A percentile compares a stretch with the other conserved stretches of the same genome.
phyloP scores from a whole-genome alignment of 2,888 invertebrate genomes.

The Dicranocentrus wangi region DNA sequence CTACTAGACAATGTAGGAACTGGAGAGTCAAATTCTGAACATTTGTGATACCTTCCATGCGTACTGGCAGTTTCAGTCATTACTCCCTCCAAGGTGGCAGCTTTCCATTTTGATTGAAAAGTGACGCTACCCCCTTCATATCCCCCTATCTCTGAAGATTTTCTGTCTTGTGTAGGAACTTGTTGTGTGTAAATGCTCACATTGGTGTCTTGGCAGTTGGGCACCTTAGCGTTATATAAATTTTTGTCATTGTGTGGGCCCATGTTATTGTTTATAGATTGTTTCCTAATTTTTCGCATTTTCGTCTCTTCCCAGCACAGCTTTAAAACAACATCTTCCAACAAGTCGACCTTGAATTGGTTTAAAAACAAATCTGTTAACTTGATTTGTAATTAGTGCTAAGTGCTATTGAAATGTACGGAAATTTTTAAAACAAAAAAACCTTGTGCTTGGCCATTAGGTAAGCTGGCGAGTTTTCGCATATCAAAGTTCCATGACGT shows the following conservation, averaged over 20 bases:
- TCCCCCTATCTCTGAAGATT: too few relatives aligned
- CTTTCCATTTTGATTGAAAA: slow-evolving; percentile 53
- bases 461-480: slow-evolving; percentile 58
- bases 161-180: not conserved
- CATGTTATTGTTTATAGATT: not conserved
- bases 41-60: not conserved
- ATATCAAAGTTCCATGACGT: slow-evolving; percentile 62
- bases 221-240: too few relatives aligned
- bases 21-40: slow-evolving; percentile 30
- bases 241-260: slow-evolving; percentile 9
- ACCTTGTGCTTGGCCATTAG: too few relatives aligned
- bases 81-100: slow-evolving; percentile 18
- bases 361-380: too few relatives aligned
- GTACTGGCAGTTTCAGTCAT: not conserved
- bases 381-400: too few relatives aligned
- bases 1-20: not conserved
- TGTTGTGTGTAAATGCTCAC: not conserved
- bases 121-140: not conserved
- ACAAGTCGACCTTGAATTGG: slow-evolving; percentile 46
- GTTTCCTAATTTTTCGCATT: not conserved
- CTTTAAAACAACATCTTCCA: slow-evolving; percentile 65
- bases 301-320: slow-evolving; percentile 33
- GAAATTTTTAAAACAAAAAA: too few relatives aligned
- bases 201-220: too few relatives aligned
- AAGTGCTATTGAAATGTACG: too few relatives aligned